Evolutionary conservation across 1,140 invertebrate genomes (phyloP).

Genomic region (Belonocnema kinseyi): DNA sequence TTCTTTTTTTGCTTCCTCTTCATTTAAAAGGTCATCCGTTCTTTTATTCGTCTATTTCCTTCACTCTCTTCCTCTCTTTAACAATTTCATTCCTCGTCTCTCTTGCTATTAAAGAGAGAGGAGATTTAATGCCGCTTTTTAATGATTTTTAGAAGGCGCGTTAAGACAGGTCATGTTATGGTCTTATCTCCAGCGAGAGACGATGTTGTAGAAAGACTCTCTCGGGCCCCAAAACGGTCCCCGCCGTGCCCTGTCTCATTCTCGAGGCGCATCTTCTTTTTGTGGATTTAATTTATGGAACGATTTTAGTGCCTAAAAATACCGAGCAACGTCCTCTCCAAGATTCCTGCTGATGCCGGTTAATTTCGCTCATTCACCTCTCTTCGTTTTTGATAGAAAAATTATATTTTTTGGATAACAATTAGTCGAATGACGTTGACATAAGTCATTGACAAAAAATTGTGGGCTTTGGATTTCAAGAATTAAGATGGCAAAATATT

Average conservation of each 20-base stretch:
- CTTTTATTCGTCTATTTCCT: background rate
- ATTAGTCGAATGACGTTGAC: slow-evolving; percentile 29
- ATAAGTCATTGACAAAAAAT: too few species aligned
- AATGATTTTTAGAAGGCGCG: slow-evolving; percentile 60
- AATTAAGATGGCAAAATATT: too few species aligned
- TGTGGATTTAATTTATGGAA: slow-evolving; percentile 70
- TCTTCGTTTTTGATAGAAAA: slow-evolving; percentile 5
- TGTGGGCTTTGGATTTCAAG: too few species aligned
- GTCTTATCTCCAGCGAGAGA: slow-evolving; percentile 63
- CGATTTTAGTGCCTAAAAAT: slow-evolving; percentile 72
- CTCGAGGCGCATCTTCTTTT: slow-evolving; percentile 60
- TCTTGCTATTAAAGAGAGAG: slow-evolving; percentile 22
- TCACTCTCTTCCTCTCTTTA: background rate
- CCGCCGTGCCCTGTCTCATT: slow-evolving; percentile 58
- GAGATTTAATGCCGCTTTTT: slow-evolving; percentile 56
- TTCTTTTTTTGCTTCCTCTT: too few species aligned
- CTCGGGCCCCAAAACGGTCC: slow-evolving; percentile 53
- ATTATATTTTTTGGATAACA: background rate
- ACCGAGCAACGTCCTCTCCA: slow-evolving; percentile 59
- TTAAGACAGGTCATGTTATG: slow-evolving; percentile 71
- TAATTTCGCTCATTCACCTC: slow-evolving; percentile 31
- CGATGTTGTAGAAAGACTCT: slow-evolving; percentile 53
- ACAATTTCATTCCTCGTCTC: background rate
- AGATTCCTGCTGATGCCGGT: slow-evolving; percentile 55
- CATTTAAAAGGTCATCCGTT: too few species aligned